Evolutionary conservation across 1,140 invertebrate species (phyloP), one percentile per base, ranked within the genome.

Genomic region (Parasteatoda tepidariorum): DNA sequence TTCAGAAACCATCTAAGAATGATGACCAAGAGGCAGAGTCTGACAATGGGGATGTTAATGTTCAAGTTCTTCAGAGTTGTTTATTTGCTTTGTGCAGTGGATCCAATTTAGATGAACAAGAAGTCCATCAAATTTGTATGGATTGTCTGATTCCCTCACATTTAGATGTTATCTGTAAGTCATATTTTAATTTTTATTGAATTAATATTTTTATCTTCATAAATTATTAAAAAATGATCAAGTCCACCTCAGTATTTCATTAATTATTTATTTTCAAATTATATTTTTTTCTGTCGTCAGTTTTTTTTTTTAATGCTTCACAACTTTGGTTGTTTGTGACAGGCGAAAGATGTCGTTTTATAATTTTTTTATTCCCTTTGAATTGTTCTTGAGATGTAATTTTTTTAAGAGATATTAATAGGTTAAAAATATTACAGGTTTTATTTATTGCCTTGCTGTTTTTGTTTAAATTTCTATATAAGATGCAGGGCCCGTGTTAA

Each of bases 91-190:
- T 86, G 24, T 84, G 82, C 38, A 67, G 61, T 62, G 70, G 62
- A 9, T 48, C 71, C 22, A 73, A 71, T 88, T 71, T 92, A 31
- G 86, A 88, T 4, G 61, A 85, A 41, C 89, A 91, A 75, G 91
- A 93, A 66, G 88, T 89, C 0, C 89, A 92, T 68, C 85, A 87
- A 2, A 83, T 94, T 31, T 91, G 91, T 1, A 85, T 93, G 68
- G 92, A 93, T 64, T 89, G 92, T 18, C 87, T 96, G 13, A 89
- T 93, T 31, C 91, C 92, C 48, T 90, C 91, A 33, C 93, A 95
- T 88, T 92, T 95, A 88, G 93, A 93, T 7, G 89, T 91, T 7
- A 90, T 93, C 18, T 86, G 91, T 74, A 90, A 90, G 70, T 83
- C 18, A 64, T 4, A 86, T 48, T 4, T 5, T 48, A 48, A 18